Conservation (phyloP, 2,113 vertebrate species). For the Mesoclemmys tuberculata region DNA sequence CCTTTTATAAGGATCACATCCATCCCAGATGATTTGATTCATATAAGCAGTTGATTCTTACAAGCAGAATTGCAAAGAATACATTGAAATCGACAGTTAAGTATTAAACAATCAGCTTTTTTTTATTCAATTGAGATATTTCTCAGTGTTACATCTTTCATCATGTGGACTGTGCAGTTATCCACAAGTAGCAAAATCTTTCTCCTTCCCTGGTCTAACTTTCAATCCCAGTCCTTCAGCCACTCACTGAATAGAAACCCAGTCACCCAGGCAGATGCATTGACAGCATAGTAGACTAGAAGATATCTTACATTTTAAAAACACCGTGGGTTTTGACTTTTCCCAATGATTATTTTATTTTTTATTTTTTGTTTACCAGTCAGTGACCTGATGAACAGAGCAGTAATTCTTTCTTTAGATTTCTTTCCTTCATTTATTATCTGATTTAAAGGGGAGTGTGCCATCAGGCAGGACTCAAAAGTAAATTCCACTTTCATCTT, state of each 20-base stretch:
- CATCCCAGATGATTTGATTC: too few relatives aligned
- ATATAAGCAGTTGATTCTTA: neutral
- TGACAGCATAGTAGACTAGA: neutral
- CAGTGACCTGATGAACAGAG: neutral
- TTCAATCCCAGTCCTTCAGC: neutral
- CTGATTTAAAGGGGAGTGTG: neutral
- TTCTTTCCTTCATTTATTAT: neutral
- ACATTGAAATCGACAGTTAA: neutral
- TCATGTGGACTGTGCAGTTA: neutral
- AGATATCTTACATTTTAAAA: neutral
- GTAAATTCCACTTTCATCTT: neutral
- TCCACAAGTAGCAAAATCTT: too few relatives aligned
- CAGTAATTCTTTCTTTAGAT: neutral
- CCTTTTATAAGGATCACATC: neutral
- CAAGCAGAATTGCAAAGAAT: neutral
- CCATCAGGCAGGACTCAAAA: too few relatives aligned
- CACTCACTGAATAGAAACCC: neutral
- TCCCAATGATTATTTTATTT: too few relatives aligned
- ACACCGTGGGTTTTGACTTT: neutral
- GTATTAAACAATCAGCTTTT: neutral
- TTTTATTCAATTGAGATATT: neutral
- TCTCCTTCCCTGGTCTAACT: neutral
- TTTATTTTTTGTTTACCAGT: neutral
- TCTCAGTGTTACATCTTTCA: neutral
- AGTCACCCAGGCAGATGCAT: neutral